Conservation (phyloP, 1,140 invertebrate species). For the Vanessa atalanta region DNA sequence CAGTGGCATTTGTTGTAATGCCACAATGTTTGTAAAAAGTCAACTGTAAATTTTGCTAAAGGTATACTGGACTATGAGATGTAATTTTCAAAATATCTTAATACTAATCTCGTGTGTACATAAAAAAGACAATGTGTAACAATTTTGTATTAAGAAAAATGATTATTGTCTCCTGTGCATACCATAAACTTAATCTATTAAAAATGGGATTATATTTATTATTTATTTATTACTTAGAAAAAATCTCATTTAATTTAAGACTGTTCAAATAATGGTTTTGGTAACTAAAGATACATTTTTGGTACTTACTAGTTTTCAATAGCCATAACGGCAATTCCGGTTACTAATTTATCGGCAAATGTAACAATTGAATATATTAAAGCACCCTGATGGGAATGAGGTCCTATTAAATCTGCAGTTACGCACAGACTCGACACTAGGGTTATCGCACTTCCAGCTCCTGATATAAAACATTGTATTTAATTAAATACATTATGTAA, state of each 20-base stretch:
- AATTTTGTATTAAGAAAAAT: neutral
- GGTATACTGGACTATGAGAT: too few species aligned
- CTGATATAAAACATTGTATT: slow-evolving; percentile 57
- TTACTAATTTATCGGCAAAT: slow-evolving; percentile 95
- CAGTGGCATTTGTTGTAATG: too few species aligned
- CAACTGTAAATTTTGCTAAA: too few species aligned
- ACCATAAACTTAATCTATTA: too few species aligned
- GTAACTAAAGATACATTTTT: neutral
- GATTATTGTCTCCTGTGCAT: neutral
- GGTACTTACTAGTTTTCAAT: slow-evolving; percentile 89
- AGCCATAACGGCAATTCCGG: slow-evolving; percentile 91
- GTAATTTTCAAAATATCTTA: too few species aligned
- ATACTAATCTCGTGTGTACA: too few species aligned
- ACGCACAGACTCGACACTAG: slow-evolving; percentile 95
- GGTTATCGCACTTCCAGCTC: slow-evolving; percentile 92
- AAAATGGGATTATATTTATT: too few species aligned
- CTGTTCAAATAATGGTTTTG: neutral
- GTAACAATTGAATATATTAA: slow-evolving; percentile 97
- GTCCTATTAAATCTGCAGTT: slow-evolving; percentile 94
- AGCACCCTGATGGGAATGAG: slow-evolving; percentile 92
- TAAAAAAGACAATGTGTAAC: too few species aligned
- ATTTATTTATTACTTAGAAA: too few species aligned
- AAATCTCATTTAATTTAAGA: neutral
- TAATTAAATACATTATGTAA: neutral
- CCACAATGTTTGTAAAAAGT: too few species aligned